These are phyloP conservation scores for Brenthis ino DNA, from an alignment of 2,888 invertebrate species.

Conservation along the genomic window DNA sequence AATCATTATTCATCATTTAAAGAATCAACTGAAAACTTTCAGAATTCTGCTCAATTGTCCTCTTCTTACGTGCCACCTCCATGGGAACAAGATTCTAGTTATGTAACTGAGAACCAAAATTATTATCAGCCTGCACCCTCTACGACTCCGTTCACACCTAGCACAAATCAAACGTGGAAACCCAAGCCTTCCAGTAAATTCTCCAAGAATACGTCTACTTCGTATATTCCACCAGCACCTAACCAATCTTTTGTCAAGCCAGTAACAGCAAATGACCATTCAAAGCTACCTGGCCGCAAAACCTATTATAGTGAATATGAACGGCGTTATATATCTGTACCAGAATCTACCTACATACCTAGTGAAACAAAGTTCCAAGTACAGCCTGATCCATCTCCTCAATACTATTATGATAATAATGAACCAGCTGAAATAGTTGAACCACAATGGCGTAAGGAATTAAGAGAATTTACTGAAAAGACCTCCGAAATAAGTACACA, in stretches of 20 bases:
- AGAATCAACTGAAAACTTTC: slow-evolving; percentile 60
- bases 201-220: slow-evolving; percentile 62
- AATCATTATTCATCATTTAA: slow-evolving; percentile 60
- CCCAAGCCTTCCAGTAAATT: slow-evolving; percentile 58
- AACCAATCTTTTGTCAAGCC: slow-evolving; percentile 75
- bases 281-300: slow-evolving; percentile 67
- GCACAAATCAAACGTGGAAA: slow-evolving; percentile 58
- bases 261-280: slow-evolving; percentile 54
- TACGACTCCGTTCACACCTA: slow-evolving; percentile 49
- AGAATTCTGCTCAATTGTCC: slow-evolving; percentile 62
- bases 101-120: slow-evolving; percentile 59
- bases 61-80: slow-evolving; percentile 76
- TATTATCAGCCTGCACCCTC: slow-evolving; percentile 61
- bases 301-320: slow-evolving; percentile 79
- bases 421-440: slow-evolving; percentile 68
- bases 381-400: slow-evolving; percentile 74
- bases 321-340: slow-evolving; percentile 74
- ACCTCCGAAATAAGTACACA: slow-evolving; percentile 60
- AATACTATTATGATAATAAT: slow-evolving; percentile 73
- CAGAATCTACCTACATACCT: slow-evolving; percentile 73
- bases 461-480: slow-evolving; percentile 76
- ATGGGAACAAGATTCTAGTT: slow-evolving; percentile 73
- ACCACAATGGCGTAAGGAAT: slow-evolving; percentile 76
- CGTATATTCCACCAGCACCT: slow-evolving; percentile 75
- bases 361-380: slow-evolving; percentile 68